Base-by-base conservation (phyloP, 1,140 invertebrate species). In the Plectrocnemia conspersa region DNA sequence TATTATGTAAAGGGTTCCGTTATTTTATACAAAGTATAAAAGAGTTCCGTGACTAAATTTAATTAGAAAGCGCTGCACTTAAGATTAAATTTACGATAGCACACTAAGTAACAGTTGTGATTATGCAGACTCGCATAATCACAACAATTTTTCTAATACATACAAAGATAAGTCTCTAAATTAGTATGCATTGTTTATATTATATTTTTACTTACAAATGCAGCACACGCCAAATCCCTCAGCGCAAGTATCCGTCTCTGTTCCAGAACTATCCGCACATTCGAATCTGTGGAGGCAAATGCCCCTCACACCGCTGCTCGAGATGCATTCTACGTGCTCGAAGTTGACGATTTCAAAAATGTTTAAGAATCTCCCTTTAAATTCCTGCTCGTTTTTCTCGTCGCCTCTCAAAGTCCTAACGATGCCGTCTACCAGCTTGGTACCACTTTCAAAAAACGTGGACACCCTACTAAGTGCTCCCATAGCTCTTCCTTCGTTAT, bases 211-310 rank as follows among this genome's bases (percentile, higher is more conserved):
- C 79, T 82, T 75, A 88, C 85, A 81, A 44, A 83, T 73, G 64
- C 86, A 89, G 61, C 86, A 89, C n/a, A 81, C 78, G 3, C 84
- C 86, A 64, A 82, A 84, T 15, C 85, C 85, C 64, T 82, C 79
- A 18, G 85, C 86, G 70, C 88, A 89, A 4, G 71, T 65, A n/a
- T 83, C 83, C 61, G 81, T 76, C 6, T 75, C 64, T 16, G 72
- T 70, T 15, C 87, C 86, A 16, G 79, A 80, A 19, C 76, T 53
- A 23, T 69, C 69, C 16, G 74, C 66, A 64, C 87, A 90, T 62
- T 88, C 82, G 32, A 76, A 71, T 42, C 77, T 68, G 53, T 82
- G 82, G 58, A 84, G 79, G 62, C 86, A 89, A 15, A 77, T 80
- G 1, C 86, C 86, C 59, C 79, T 78, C 42, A 80, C 68, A 9